These are phyloP conservation scores for Perognathus longimembris DNA, from an alignment of 2,113 vertebrate species.

Conservation along the genomic window DNA sequence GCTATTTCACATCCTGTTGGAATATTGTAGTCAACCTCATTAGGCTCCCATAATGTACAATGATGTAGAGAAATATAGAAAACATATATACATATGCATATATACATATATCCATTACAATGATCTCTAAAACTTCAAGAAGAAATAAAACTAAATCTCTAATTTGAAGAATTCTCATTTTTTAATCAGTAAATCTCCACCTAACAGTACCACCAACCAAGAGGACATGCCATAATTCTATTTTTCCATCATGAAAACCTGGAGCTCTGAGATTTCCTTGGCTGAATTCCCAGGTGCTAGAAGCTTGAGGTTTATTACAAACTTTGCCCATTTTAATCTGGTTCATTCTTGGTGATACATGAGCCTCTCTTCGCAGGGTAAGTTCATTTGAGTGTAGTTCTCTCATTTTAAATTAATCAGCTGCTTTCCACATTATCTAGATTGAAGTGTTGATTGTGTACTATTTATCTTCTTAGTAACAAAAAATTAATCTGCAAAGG, in stretches of 20 bases:
- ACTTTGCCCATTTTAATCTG: conserved; percentile 75
- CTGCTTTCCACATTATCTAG: conserved; percentile 69
- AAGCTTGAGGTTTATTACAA: conserved; percentile 73
- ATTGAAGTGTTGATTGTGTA: conserved; percentile 69
- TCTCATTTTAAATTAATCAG: conserved; percentile 77
- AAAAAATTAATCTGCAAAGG: conserved; percentile 66
- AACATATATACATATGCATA: background rate
- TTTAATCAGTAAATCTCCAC: background rate
- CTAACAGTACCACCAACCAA: conserved; percentile 37
- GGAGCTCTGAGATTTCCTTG: conserved; percentile 64
- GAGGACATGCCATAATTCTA: conserved; percentile 34
- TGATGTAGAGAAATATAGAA: background rate
- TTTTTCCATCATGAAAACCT: conserved; percentile 54
- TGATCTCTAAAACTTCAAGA: background rate
- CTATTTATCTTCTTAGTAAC: conserved; percentile 75
- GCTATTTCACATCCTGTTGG: background rate
- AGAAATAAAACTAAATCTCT: background rate
- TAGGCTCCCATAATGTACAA: background rate
- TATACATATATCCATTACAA: background rate
- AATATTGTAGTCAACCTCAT: background rate
- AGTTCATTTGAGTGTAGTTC: conserved; percentile 69
- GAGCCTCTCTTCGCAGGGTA: conserved; percentile 59
- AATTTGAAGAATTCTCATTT: background rate
- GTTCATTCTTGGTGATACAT: conserved; percentile 76
- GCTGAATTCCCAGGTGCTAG: conserved; percentile 73